phyloP scores from a whole-genome alignment of 64 coral and sea anemone species.

The Actinia equina region DNA sequence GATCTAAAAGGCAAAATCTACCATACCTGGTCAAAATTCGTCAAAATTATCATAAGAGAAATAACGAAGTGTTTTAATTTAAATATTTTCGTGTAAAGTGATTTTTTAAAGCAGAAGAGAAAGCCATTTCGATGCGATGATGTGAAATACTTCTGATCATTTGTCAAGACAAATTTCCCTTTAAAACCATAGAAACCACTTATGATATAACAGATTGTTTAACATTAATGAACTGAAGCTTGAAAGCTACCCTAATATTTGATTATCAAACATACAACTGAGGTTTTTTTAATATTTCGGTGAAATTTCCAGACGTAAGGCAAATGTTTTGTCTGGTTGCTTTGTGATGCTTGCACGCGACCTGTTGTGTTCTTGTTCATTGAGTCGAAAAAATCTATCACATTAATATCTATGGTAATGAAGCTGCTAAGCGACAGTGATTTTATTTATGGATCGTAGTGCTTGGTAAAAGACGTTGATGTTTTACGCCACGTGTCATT shows the following conservation, averaged over 20 bases:
- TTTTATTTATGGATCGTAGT: too few relatives aligned
- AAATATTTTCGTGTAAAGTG: background rate
- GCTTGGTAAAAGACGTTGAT: too few relatives aligned
- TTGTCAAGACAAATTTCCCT: background rate
- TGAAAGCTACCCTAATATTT: background rate
- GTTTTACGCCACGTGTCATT: background rate
- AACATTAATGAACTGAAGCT: background rate
- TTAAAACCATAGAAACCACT: constrained; percentile 9
- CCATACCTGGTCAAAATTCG: background rate
- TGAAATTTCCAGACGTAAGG: background rate
- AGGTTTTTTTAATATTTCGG: background rate
- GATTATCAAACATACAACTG: background rate
- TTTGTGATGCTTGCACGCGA: background rate
- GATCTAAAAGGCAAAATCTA: background rate
- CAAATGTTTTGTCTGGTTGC: background rate
- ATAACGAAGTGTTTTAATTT: background rate
- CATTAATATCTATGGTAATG: too few relatives aligned
- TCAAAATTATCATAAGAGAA: background rate
- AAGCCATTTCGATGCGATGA: background rate
- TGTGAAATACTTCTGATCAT: background rate
- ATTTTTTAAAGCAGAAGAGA: background rate
- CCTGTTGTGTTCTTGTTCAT: background rate
- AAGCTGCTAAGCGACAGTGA: too few relatives aligned
- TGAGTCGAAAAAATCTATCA: background rate
- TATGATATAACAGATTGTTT: constrained; percentile 3